Conservation (phyloP, 35 echinoderm and acorn worm species). For the Amphiura filiformis region DNA sequence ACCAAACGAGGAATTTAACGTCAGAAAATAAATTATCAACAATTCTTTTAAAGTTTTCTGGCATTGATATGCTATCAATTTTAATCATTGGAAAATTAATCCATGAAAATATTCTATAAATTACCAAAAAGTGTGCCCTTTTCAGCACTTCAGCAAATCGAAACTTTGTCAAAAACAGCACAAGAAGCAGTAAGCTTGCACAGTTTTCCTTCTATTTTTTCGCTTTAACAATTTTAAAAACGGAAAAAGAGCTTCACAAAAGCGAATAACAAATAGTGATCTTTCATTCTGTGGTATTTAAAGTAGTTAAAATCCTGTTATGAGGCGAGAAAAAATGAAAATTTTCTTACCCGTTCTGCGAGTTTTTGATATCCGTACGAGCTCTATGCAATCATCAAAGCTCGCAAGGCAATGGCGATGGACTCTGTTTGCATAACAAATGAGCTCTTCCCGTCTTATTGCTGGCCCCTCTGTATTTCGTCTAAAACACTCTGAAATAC, state of each 20-base stretch:
- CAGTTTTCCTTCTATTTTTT: conserved; percentile 1
- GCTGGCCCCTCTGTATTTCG: background rate
- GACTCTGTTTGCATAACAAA: conserved; percentile 14
- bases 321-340: background rate
- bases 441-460: conserved; percentile 2
- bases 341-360: background rate
- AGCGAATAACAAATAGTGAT: background rate
- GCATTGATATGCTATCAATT: too few species aligned
- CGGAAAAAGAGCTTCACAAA: background rate
- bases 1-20: background rate
- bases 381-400: background rate
- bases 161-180: background rate
- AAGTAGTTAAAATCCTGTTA: background rate
- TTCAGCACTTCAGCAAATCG: background rate
- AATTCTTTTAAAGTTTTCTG: too few species aligned
- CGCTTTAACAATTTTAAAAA: background rate
- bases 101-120: background rate
- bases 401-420: conserved; percentile 12
- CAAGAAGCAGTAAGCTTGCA: background rate
- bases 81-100: too few species aligned
- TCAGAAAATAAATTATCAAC: too few species aligned
- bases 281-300: background rate
- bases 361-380: conserved; percentile 4
- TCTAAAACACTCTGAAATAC: background rate
- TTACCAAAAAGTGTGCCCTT: background rate